A percentile compares a stretch with the other conserved stretches of the same genome.
These are phyloP conservation scores for Hormaphis cornu DNA, from an alignment of 1,140 invertebrate species.

Conservation along the genomic window DNA sequence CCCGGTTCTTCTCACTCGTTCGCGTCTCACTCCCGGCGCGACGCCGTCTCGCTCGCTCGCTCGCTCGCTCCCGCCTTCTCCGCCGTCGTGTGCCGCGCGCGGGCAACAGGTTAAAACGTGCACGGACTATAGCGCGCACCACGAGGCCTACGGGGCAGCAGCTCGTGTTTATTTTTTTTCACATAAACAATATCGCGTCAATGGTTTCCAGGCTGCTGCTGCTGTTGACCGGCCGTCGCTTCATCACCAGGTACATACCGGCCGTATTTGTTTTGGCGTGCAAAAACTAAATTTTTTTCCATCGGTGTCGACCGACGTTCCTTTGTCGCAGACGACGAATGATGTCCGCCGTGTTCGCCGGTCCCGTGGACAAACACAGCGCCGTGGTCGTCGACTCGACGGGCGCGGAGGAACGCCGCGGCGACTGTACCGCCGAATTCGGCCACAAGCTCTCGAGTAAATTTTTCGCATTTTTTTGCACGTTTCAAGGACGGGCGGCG, in stretches of 20 bases:
- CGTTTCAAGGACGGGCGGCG: conserved; percentile 8
- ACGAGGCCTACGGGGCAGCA: neutral
- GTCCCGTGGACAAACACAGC: conserved; percentile 55
- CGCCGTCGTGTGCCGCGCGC: conserved; percentile 16
- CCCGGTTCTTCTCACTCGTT: neutral
- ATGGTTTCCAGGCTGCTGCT: neutral
- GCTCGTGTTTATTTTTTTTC: too few species aligned
- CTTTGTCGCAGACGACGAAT: neutral
- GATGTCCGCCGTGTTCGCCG: conserved; percentile 45
- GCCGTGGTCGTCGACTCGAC: conserved; percentile 58
- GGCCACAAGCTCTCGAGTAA: conserved; percentile 10
- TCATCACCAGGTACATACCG: neutral
- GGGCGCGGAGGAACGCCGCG: conserved; percentile 36
- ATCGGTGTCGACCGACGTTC: too few species aligned
- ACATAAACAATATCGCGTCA: too few species aligned
- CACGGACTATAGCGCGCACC: conserved; percentile 11
- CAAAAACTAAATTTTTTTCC: neutral
- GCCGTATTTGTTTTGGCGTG: too few species aligned
- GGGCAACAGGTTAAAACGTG: conserved; percentile 32
- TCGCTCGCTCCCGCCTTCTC: neutral
- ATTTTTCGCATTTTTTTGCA: neutral
- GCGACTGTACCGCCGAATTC: too few species aligned
- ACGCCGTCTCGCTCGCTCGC: neutral
- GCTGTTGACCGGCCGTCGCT: neutral
- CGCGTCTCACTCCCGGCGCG: neutral